phyloP scores from a whole-genome alignment of 2,113 vertebrate species.

The Zingel zingel region DNA sequence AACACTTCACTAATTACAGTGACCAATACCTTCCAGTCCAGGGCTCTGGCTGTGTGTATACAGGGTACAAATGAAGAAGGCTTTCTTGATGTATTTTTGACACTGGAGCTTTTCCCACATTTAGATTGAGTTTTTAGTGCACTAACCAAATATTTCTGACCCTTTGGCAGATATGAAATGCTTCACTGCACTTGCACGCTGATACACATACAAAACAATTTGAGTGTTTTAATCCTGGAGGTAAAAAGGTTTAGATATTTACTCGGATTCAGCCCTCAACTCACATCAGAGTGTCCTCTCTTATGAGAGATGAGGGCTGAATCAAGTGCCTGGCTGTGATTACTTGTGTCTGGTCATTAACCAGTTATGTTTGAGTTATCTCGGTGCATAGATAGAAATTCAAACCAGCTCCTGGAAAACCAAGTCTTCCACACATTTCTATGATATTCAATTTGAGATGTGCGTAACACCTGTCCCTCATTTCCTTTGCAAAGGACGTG shows the following conservation, averaged over 20 bases:
- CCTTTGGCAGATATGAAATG: background rate
- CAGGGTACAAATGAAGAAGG: conserved; percentile 72
- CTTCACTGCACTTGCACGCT: conserved; percentile 14
- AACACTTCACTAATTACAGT: conserved; percentile 13
- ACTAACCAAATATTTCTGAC: conserved; percentile 32
- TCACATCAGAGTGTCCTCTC: conserved; percentile 26
- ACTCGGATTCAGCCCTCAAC: conserved; percentile 6
- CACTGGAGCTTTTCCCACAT: conserved; percentile 75
- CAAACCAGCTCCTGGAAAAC: conserved; percentile 54
- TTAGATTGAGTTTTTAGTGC: conserved; percentile 61
- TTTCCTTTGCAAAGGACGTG: conserved; percentile 10
- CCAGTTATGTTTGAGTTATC: background rate
- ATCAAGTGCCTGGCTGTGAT: conserved; percentile 73
- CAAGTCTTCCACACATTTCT: conserved; percentile 64
- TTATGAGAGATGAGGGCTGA: conserved; percentile 28
- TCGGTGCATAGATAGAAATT: background rate
- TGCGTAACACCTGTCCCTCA: conserved; percentile 25
- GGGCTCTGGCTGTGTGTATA: conserved; percentile 68
- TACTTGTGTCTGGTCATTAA: conserved; percentile 32
- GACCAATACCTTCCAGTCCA: conserved; percentile 25
- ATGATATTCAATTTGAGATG: conserved; percentile 36
- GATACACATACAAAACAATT: conserved; percentile 24
- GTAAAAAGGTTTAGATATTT: conserved; percentile 1
- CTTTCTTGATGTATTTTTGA: conserved; percentile 73
- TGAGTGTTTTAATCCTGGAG: conserved; percentile 9